Evolutionary conservation across 2,888 invertebrate genomes (phyloP), one percentile per base, ranked within the genome.

Genomic region (Volucella inflata): DNA sequence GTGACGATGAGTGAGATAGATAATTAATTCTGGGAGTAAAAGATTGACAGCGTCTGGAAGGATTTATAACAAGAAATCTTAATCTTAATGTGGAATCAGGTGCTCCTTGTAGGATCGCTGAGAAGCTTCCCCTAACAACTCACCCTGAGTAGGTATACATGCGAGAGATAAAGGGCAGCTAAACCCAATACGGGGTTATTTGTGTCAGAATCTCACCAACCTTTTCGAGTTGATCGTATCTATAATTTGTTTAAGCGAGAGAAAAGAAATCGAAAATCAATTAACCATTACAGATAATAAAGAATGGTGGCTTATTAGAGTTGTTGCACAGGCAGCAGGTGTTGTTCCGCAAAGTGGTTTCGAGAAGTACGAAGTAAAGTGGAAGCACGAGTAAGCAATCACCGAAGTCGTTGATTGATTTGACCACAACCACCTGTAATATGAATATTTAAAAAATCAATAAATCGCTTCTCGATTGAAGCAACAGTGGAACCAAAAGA

Each of bases 371-470:
- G 72, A 72, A 77, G 77, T 77, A 77, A 85, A 76, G 62, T 85
- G 72, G 50, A 84, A 76, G 85, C 85, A 85, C 81, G 85, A 81
- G 81, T 59, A 51, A 67, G 38, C 67, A 44, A 84, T 65, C 21
- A 65, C 74, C 74, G 74, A 57, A 62, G 48, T 72, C 70, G 74
- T 80, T 84, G 84, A 80, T 51, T 84, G 65, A 46, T 75, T 59
- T 10, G 38, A 84, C 84, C 84, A 59, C 81, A 85, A 64, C 62
- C 85, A 85, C 81, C 85, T 85, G 85, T 62, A 67, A 36, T 50
- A 46, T 64, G 74, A 42, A 30, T 36, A 65, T 57, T 72, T 55
- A 55, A 44, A 8, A 48, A 38, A 46, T 21, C 70, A 50, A 64
- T 50, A 50, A 62, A 64, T 44, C 38, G 11, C 42, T 57, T 51